Evolutionary conservation across 2,113 vertebrate species (phyloP), one percentile per base, ranked within the genome.

Genomic region (Proterorhinus semilunaris): DNA sequence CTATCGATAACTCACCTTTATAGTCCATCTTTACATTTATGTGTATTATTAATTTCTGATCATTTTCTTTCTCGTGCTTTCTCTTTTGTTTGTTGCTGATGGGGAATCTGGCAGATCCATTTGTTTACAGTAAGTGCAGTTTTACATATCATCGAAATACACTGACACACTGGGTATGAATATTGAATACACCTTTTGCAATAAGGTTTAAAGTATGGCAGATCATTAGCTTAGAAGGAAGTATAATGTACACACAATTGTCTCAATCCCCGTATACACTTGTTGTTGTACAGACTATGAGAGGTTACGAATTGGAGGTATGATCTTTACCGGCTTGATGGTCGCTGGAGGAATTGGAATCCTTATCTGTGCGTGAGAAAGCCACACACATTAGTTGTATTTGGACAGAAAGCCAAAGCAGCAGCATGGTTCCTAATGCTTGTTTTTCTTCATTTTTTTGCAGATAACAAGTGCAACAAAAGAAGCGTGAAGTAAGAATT

Each of bases 101-200:
- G 11, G 47, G 73, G 45, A 65, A 42, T 5, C 68, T 43, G 75
- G 36, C 79, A 93, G 93, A 90, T 82, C 74, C 93, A 50, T 93
- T 93, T 82, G 75, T 81, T 83, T 93, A 93, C 88, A 92, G 93
- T 93, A 86, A 93, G 93, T 91, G 43, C 7, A 68, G 8, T 63
- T 21, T 16, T 63, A 11, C 21, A 52, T 17, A 50, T 13, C 11
- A 12, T 50, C 27, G 27, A 36, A 36, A 13, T 59, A 44, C 44
- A 3, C 27, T 36, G 27, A 36, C 27, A 36, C 27, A 36, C 12
- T 5, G 7, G 43, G 11, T 7, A 7, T 45, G 42, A 44, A 61
- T 43, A 45, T n/a, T 45, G 58, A 61, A 8, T 16, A 42, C 11
- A 57, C 10, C 27, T 36, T 36, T 36, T 36, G 1, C 27, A 3